Evolutionary conservation across 2,888 invertebrate species (phyloP).

Genomic region (Boloria selene): DNA sequence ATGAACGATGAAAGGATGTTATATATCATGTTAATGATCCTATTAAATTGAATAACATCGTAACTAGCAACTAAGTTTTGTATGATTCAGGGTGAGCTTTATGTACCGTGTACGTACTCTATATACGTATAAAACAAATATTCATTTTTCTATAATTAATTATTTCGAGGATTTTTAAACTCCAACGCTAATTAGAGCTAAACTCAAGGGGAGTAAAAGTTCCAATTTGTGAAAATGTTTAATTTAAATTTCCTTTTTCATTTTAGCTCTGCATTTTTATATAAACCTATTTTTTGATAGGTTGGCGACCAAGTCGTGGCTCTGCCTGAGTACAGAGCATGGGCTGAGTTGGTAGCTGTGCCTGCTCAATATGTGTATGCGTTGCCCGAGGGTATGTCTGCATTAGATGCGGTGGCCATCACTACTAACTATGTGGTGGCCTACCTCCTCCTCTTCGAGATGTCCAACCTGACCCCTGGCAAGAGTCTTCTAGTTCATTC

Average conservation of each 20-base stretch:
- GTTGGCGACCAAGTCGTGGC: constrained; percentile 92
- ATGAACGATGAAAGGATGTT: constrained; percentile 31
- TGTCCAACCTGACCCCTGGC: constrained; percentile 89
- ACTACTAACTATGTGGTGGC: constrained; percentile 94
- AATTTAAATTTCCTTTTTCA: no score
- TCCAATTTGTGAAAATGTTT: no score
- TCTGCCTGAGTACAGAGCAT: constrained; percentile 91
- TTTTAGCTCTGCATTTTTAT: background rate
- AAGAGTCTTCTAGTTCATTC: constrained; percentile 92
- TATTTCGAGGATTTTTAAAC: no score
- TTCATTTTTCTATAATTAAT: no score
- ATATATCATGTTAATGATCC: constrained; percentile 25
- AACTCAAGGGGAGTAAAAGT: no score
- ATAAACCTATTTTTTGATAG: constrained; percentile 61
- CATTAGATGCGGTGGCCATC: constrained; percentile 91
- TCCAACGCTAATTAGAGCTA: no score
- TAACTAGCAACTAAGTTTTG: constrained; percentile 23
- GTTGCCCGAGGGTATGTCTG: constrained; percentile 88
- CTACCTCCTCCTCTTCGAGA: constrained; percentile 91
- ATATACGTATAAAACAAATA: no score
- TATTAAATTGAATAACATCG: constrained; percentile 28
- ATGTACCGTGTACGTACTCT: background rate
- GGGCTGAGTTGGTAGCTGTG: constrained; percentile 92
- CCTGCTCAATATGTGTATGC: constrained; percentile 91
- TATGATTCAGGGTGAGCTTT: constrained; percentile 12